Base-by-base conservation (phyloP, 2,888 invertebrate genomes). In the Lacanobia wlatinum region DNA sequence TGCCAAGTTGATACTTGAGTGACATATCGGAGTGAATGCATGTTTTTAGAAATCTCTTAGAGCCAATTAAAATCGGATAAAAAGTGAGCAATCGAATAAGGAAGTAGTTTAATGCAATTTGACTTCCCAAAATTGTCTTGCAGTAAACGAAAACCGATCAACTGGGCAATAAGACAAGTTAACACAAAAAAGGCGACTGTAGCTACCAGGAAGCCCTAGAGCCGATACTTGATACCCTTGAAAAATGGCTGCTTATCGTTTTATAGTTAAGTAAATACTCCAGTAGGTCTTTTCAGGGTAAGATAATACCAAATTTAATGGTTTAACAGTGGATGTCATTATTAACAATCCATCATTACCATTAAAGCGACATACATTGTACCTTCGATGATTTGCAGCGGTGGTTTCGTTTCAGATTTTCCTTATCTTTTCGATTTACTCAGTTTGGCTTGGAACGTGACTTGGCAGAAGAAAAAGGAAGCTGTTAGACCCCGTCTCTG, bases 381-480 rank as follows among this genome's bases (percentile, higher is more conserved):
- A 40, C 21, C n/a, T 52, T 38, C 10, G 18, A 70, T 55, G 55
- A 55, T 40, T 78, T 23, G 14, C 10, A 48, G 38, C 38, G 3
- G n/a, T 40, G 40, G 61, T 73, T 70, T 73, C 66, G 43, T 52
- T 83, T 63, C 28, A 43, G 55, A 71, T 50, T 73, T 66, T 68
- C 64, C 72, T 78, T 79, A 82, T 74, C 70, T 76, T 65, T 76
- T 63, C 61, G 52, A 77, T 65, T 62, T 59, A 69, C 73, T 63
- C 63, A 43, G 61, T 55, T 61, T 52, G 38, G 65, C 48, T 58
- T 52, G 38, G n/a, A 75, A 68, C 85, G 82, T 82, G 85, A 85
- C 77, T 82, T 84, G 80, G 80, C 72, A 76, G 67, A 78, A 70
- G 70, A 84, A 76, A 76, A 73, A 83, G 72, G 76, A 76, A 78